These are phyloP conservation scores for Sclerurus mexicanus DNA, from an alignment of 2,113 vertebrate species.

Conservation along the genomic window DNA sequence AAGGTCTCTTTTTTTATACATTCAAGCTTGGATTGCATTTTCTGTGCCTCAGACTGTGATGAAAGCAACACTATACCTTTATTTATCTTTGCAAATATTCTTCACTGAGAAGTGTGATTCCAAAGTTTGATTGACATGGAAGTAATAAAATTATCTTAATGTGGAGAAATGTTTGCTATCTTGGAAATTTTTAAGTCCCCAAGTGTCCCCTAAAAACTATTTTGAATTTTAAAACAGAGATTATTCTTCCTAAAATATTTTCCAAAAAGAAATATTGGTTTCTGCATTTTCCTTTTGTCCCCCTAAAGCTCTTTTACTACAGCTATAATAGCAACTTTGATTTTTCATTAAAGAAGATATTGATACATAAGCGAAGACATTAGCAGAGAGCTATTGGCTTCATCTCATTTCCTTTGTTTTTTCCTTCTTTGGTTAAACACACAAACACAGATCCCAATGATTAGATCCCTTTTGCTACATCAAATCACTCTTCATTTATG, in stretches of 20 bases:
- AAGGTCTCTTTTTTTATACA: not conserved
- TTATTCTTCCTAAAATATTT: not conserved
- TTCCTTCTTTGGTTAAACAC: slow-evolving; percentile 28
- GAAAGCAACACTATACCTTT: not conserved
- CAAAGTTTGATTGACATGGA: not conserved
- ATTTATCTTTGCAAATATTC: not conserved
- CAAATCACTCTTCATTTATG: not conserved
- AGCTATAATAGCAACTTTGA: slow-evolving; percentile 35
- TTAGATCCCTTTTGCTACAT: not conserved
- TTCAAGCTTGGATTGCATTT: not conserved
- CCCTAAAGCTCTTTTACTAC: not conserved
- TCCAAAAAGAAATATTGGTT: not conserved
- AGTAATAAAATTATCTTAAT: not conserved
- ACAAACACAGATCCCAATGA: slow-evolving; percentile 31
- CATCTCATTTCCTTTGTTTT: slow-evolving; percentile 29
- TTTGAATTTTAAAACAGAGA: not conserved
- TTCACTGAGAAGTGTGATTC: not conserved
- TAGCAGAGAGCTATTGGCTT: slow-evolving; percentile 63
- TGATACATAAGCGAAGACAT: slow-evolving; percentile 59
- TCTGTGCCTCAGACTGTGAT: not conserved
- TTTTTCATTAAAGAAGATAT: slow-evolving; percentile 52
- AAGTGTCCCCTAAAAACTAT: not conserved
- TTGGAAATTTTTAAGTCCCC: not conserved
- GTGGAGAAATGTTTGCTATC: not conserved
- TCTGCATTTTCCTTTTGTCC: not conserved